Conservation (phyloP, 92 coral and sea anemone species). For the Chrysogorgia sp. region DNA sequence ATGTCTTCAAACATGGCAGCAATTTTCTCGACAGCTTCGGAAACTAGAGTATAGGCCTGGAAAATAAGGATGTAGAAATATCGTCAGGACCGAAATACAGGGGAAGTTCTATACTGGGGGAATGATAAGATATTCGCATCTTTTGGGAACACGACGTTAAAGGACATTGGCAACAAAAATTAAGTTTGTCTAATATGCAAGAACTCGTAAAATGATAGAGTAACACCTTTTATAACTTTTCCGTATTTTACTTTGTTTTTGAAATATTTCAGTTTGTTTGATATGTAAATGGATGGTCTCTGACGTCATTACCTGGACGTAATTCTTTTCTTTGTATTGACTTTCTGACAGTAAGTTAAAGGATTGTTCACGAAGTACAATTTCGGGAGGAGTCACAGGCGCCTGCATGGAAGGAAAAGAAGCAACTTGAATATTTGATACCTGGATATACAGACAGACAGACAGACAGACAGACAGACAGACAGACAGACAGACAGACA, state of each 20-base stretch:
- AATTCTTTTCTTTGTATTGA: constrained; percentile 71
- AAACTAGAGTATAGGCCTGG: constrained; percentile 65
- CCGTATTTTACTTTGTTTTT: too few species aligned
- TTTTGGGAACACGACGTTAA: too few species aligned
- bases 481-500: too few species aligned
- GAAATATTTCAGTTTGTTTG: too few species aligned
- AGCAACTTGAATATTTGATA: neutral
- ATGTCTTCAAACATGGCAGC: constrained; percentile 73
- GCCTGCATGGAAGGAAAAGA: neutral
- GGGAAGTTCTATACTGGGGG: too few species aligned
- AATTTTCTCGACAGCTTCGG: constrained; percentile 69
- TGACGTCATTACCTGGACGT: constrained; percentile 63
- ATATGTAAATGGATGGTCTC: neutral
- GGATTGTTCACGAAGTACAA: constrained; percentile 44
- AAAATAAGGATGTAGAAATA: neutral
- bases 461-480: too few species aligned
- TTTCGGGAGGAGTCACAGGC: constrained; percentile 66
- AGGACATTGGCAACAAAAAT: too few species aligned
- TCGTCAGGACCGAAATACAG: too few species aligned
- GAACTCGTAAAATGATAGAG: too few species aligned
- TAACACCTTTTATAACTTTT: too few species aligned
- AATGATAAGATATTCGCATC: too few species aligned
- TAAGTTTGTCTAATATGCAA: too few species aligned
- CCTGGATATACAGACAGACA: neutral
- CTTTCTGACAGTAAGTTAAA: constrained; percentile 67